Evolutionary conservation across 2,797 vertebrate species (phyloP), one percentile per base, ranked within the genome.

Genomic region (Myripristis murdjan): DNA sequence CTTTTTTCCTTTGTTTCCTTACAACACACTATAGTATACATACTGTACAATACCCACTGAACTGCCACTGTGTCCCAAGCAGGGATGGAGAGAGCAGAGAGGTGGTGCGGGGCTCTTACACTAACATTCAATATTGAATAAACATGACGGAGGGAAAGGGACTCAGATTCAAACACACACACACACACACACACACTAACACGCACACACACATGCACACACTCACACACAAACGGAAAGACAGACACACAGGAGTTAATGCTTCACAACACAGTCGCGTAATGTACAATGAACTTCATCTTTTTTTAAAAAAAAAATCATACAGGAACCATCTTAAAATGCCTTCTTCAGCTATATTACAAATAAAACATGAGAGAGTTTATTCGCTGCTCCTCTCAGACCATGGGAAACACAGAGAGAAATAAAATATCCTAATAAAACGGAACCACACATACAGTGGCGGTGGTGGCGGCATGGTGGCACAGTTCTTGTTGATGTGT

Each of bases 21-120:
- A 93, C 93, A 92, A 95, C 92, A 85, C 86, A 93, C 90, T 94
- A 92, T 95, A 88, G 87, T 91, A 77, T 91, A 95, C 93, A 95
- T 87, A 94, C 91, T 94, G 93, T 95, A 97, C 95, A 93, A 87
- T 41, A 88, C 69, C 74, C 77, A 83, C 64, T 64, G 75, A 84
- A 55, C 75, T 76, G 75, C 79, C 79, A 75, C 77, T 78, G 78
- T 47, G 68, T 75, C 73, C 76, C 74, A 71, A 47, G 56, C 77
- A 59, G 77, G 81, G 67, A 66, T 59, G 82, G 76, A 84, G 84
- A 84, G 68, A 56, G 74, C 74, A 78, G 77, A 67, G 77, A 70
- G 61, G 73, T 56, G 81, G 56, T 55, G 46, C 55, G 61, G 77
- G 82, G 75, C 84, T 90, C 91, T 93, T 90, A 94, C 88, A 92